Evolutionary conservation across 2,888 invertebrate species (phyloP), one percentile per base, ranked within the genome.

Genomic region (Drosophila flavopinicola): DNA sequence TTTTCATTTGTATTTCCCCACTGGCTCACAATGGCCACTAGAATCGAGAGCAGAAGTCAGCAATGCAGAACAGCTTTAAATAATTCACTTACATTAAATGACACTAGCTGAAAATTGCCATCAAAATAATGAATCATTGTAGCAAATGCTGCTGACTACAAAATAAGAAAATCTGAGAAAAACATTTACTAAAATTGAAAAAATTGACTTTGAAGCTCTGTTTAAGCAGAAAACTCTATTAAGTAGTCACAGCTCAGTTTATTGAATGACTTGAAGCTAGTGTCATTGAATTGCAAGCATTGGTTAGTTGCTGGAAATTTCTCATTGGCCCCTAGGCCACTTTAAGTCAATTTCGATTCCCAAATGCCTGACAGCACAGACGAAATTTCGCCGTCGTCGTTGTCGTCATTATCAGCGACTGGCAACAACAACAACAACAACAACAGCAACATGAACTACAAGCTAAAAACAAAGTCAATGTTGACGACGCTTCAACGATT

Each of bases 401-500:
- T 27, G 48, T 41, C 27, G 67, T 73, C 59, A 57, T 58, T 73
- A 73, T 73, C 72, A 73, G 74, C 41, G 32, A 7, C 52, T 52
- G 48, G 20, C 60, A 56, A 56, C 48, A 69, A 27, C 56, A 57
- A 23, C 56, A 48, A 23, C 56, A 48, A 32, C 45, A 41, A 25
- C 32, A 32, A 11, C 44, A 29, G 32, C 42, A 30, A 47, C 30
- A 48, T 45, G 42, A 57, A 45, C 54, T 38, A 47, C 59, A 60
- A 70, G 56, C 51, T 56, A 42, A 42, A 72, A 65, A 66, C 78
- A 74, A 66, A 70, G 57, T 68, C 64, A 86, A 77, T 74, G 77
- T 59, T 77, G 82, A 75, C 57, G 87, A 86, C 78, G 80, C 87
- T 86, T 69, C 71, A 84, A 74, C 71, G 83, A 83, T 83, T 83